Percentiles rank a stretch among this genome's conserved stretches.
Evolutionary conservation across 2,888 invertebrate species (phyloP).

Genomic region (Gymnocheta viridis): DNA sequence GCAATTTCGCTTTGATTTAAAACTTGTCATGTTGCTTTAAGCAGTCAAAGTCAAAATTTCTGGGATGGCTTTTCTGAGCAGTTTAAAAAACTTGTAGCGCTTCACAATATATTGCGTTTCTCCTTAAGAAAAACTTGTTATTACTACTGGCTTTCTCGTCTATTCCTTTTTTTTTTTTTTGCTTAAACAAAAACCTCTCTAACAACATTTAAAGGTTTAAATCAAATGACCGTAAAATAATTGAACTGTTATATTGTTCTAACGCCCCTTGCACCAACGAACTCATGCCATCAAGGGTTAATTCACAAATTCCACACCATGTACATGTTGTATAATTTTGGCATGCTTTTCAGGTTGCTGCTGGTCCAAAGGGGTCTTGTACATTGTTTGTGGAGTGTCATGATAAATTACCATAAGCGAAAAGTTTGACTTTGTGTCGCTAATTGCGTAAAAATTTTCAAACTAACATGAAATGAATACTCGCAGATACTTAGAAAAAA

Average conservation of each 20-base stretch:
- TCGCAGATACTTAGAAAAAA: constrained; percentile 39
- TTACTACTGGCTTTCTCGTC: no score
- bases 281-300: constrained; percentile 21
- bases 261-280: background rate
- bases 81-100: no score
- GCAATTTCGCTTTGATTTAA: no score
- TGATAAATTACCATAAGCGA: constrained; percentile 70
- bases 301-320: constrained; percentile 14
- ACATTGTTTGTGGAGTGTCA: constrained; percentile 59
- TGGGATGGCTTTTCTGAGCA: no score
- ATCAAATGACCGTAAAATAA: background rate
- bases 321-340: background rate
- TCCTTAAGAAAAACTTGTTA: no score
- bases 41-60: no score
- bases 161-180: no score
- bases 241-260: background rate
- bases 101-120: no score
- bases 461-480: constrained; percentile 50
- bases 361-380: constrained; percentile 25
- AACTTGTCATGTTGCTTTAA: no score
- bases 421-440: constrained; percentile 69
- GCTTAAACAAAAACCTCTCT: no score
- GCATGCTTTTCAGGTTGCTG: background rate
- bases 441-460: constrained; percentile 67
- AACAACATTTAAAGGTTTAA: background rate